phyloP scores from a whole-genome alignment of 2,113 vertebrate species.

The Ifrita kowaldi region DNA sequence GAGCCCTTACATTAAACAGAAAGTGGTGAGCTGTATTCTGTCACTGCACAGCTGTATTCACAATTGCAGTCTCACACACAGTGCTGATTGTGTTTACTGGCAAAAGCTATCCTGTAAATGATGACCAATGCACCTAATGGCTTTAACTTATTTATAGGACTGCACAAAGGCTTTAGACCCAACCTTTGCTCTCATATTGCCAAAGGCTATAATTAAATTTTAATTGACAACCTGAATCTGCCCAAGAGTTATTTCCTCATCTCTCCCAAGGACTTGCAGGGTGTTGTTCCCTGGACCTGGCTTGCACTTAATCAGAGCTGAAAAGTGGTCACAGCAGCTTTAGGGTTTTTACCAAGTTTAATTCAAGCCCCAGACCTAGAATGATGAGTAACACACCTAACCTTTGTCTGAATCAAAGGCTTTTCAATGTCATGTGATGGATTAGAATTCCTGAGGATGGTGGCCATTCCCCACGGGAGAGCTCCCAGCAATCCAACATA shows the following conservation, averaged over 20 bases:
- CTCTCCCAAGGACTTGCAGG: neutral
- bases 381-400: neutral
- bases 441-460: neutral
- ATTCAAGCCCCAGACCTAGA: neutral
- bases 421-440: neutral
- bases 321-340: neutral
- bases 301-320: neutral
- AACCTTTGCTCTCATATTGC: neutral
- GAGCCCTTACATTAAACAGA: neutral
- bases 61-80: neutral
- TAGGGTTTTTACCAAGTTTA: neutral
- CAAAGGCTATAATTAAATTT: neutral
- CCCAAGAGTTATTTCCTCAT: neutral
- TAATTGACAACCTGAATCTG: neutral
- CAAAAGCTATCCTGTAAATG: neutral
- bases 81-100: neutral
- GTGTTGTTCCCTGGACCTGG: neutral
- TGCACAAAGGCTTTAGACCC: neutral
- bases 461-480: neutral
- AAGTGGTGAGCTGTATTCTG: neutral
- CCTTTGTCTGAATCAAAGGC: neutral
- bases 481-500: neutral
- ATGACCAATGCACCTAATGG: neutral
- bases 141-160: constrained; percentile 23
- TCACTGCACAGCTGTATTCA: neutral